Conservation (phyloP, 2,888 invertebrate genomes). For the Anticlea derivata region DNA sequence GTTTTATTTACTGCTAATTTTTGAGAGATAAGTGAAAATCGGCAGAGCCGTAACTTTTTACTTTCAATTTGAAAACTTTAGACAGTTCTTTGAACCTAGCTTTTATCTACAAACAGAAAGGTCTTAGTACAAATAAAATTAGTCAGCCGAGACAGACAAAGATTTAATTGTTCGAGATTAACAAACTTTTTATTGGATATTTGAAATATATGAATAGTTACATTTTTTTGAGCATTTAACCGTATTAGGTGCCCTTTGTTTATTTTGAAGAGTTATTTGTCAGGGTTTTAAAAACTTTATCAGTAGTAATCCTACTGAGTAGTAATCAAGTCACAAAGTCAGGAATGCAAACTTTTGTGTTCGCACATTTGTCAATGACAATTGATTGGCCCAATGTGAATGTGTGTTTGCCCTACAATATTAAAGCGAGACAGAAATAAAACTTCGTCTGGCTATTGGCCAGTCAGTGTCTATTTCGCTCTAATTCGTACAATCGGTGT, state of each 20-base stretch:
- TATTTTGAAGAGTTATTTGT: not conserved
- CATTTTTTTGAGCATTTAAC: too few species aligned
- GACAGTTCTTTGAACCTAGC: constrained; percentile 18
- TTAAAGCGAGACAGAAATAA: not conserved
- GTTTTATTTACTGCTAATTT: too few species aligned
- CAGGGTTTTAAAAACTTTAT: too few species aligned
- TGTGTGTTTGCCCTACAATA: not conserved
- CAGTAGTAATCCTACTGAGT: too few species aligned
- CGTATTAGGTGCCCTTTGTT: not conserved
- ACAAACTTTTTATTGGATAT: constrained; percentile 15
- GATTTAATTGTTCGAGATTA: constrained; percentile 15
- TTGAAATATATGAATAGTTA: not conserved
- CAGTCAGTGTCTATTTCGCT: not conserved
- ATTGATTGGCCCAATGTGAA: not conserved
- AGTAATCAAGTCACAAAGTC: too few species aligned
- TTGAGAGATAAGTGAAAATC: too few species aligned
- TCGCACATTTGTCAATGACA: too few species aligned
- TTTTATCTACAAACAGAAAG: constrained; percentile 8
- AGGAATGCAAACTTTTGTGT: too few species aligned
- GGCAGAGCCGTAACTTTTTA: not conserved
- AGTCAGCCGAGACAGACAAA: constrained; percentile 19
- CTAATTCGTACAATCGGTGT: not conserved
- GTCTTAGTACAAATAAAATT: constrained; percentile 20
- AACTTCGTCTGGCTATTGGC: not conserved
- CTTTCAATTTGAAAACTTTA: not conserved